Evolutionary conservation across 2,113 vertebrate species (phyloP).

Genomic region (Hydrolagus affinis): DNA sequence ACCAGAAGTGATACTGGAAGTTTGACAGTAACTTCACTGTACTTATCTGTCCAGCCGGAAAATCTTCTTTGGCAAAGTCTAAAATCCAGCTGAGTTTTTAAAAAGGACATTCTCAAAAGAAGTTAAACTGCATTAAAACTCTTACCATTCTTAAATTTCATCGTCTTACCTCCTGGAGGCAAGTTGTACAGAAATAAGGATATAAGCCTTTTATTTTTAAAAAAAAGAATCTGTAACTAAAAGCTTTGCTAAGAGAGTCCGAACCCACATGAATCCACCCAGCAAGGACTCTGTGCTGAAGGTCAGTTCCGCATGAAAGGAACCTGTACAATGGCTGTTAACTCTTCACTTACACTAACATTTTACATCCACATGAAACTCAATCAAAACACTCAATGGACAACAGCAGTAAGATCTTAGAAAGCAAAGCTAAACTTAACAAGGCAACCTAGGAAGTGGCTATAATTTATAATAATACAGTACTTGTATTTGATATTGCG

Average conservation of each 20-base stretch:
- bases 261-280: neutral
- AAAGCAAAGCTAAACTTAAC: conserved; percentile 1
- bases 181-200: conserved; percentile 13
- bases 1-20: conserved; percentile 35
- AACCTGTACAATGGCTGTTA: conserved; percentile 1
- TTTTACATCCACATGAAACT: neutral
- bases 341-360: neutral
- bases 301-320: conserved; percentile 14
- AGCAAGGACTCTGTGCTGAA: neutral
- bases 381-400: neutral
- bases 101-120: conserved; percentile 6
- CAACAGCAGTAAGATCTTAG: neutral
- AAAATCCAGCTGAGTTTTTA: neutral
- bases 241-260: neutral
- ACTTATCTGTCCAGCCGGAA: conserved; percentile 40
- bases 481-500: too few relatives aligned
- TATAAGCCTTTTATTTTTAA: neutral
- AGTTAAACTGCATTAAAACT: conserved; percentile 1
- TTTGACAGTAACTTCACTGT: conserved; percentile 38
- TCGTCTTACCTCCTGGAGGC: neutral
- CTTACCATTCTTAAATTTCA: neutral
- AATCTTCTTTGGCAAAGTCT: conserved; percentile 40
- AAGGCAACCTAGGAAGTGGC: too few relatives aligned
- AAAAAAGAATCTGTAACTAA: conserved; percentile 1
- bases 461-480: too few relatives aligned